Conservation (phyloP, 2,888 invertebrate genomes). For the Acleris literana region DNA sequence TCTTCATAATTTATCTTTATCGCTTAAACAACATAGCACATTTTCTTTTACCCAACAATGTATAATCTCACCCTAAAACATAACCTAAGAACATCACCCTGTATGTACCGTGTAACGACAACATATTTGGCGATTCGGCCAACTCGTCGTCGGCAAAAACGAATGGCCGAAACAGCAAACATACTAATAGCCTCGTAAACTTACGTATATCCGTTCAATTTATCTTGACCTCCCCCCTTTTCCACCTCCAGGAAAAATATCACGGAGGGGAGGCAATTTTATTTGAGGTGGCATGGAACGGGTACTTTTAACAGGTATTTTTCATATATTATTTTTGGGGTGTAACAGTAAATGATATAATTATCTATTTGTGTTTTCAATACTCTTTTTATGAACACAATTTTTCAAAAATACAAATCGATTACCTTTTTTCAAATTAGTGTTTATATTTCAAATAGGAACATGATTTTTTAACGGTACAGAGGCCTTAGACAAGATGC, state of each 20-base stretch:
- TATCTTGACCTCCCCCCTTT: slow-evolving; percentile 47
- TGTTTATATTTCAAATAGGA: too few relatives aligned
- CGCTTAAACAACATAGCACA: too few relatives aligned
- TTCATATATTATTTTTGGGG: not conserved
- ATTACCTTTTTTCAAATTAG: too few relatives aligned
- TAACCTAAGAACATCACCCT: slow-evolving; percentile 19
- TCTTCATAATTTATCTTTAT: too few relatives aligned
- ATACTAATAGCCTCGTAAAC: slow-evolving; percentile 70
- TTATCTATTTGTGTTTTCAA: too few relatives aligned
- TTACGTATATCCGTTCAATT: slow-evolving; percentile 54
- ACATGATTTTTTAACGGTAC: too few relatives aligned
- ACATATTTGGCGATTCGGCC: slow-evolving; percentile 53
- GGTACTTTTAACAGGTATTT: slow-evolving; percentile 19
- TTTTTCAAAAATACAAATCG: too few relatives aligned
- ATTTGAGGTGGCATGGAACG: slow-evolving; percentile 18
- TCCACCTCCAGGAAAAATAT: slow-evolving; percentile 35
- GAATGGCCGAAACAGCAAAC: slow-evolving; percentile 64
- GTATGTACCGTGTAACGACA: slow-evolving; percentile 43
- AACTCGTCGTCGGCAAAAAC: slow-evolving; percentile 62
- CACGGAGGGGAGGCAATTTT: slow-evolving; percentile 21
- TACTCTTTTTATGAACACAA: too few relatives aligned
- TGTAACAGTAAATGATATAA: too few relatives aligned
- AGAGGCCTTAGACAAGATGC: too few relatives aligned
- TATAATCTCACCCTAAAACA: not conserved
- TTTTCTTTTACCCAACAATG: too few relatives aligned